Base-by-base conservation (phyloP, 1,140 invertebrate genomes). In the Cydia fagiglandana region DNA sequence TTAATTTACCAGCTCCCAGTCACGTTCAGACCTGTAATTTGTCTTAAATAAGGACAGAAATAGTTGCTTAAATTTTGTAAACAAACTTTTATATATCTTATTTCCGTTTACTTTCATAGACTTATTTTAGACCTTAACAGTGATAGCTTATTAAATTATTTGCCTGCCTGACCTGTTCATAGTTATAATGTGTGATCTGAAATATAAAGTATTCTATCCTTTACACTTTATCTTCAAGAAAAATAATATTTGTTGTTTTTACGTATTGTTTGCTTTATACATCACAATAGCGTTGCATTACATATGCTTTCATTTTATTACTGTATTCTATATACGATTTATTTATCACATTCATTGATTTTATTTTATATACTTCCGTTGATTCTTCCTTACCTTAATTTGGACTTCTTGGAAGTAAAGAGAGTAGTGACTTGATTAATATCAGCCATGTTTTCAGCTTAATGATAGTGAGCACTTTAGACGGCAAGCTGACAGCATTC, bases 401-500 rank as follows among this genome's bases (percentile, higher is more conserved):
- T n/a, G 45, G 2, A 41, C 53, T n/a, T 13, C 2, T 64, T 75
- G 20, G 2, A 15, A 7, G 0, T n/a, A 4, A 17, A n/a, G 17
- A 38, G 64, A 34, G 2, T 41, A 10, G 4, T 38, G 5, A 47
- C 45, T 73, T 70, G 7, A 38, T 3, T 73, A 12, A 56, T 73
- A 9, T 13, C 2, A n/a, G 12, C 34, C 15, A n/a, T 53, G 12
- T 20, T 94, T 94, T 68, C 84, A 97, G 96, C 82, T 93, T 97
- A 50, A 87, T 98, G 13, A 95, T 98, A 83, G 95, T 99, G 30
- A 98, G 96, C 83, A 98, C 97, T 45, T 91, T 98, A 64, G 97
- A 99, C 95, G 98, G 98, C 4, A 94, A 95, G 78, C 78, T 99
- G 38, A 96, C 96, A 73, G 97, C 97, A 5, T 91, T 98, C 74